Percentiles rank a stretch among this genome's conserved stretches.
phyloP scores from a whole-genome alignment of 2,797 vertebrate species.

The Myotis planiceps region DNA sequence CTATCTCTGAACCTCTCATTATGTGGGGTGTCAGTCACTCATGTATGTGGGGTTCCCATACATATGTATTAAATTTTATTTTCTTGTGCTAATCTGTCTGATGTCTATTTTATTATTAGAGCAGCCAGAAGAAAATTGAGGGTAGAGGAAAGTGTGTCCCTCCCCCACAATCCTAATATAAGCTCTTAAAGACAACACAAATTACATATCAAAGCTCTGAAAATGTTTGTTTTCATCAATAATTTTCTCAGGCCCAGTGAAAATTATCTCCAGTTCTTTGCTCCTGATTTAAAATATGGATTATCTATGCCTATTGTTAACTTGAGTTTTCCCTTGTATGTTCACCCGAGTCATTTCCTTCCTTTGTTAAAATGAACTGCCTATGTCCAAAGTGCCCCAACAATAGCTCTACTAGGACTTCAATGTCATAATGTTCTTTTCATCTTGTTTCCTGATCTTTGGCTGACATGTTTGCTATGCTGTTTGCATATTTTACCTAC shows the following conservation, averaged over 20 bases:
- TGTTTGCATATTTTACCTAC: conserved; percentile 3
- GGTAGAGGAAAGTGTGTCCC: background rate
- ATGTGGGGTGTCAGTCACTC: background rate
- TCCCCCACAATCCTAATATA: background rate
- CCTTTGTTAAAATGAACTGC: conserved; percentile 10
- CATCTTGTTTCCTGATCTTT: background rate
- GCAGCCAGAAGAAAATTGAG: background rate
- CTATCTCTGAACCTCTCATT: background rate
- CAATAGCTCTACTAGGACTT: background rate
- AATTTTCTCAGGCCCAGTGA: background rate
- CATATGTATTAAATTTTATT: background rate
- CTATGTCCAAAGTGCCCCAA: background rate
- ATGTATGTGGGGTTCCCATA: background rate
- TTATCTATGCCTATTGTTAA: background rate
- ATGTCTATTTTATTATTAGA: background rate
- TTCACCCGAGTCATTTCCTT: background rate
- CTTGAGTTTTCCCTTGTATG: background rate
- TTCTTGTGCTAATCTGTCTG: background rate
- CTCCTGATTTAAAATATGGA: background rate
- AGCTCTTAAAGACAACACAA: background rate
- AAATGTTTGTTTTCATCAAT: conserved; percentile 18
- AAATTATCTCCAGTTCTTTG: background rate
- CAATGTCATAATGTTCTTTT: background rate
- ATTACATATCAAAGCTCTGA: conserved; percentile 2
- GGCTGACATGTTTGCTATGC: background rate